These are phyloP conservation scores for Endotricha flammealis DNA, from an alignment of 2,888 invertebrate genomes.

Conservation along the genomic window DNA sequence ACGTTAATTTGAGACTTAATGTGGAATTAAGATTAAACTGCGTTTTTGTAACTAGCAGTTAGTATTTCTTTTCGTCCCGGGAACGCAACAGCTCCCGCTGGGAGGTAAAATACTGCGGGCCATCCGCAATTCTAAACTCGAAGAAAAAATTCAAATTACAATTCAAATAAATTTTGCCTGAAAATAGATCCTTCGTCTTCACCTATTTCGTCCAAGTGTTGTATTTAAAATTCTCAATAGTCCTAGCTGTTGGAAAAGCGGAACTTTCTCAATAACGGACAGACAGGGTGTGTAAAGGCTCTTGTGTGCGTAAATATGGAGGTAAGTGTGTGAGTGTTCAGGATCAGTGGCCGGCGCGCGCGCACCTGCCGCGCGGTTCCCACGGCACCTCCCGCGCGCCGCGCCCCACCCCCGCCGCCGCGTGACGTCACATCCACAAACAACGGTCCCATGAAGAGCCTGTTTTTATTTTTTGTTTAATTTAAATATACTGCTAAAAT, in stretches of 20 bases:
- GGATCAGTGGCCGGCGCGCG: conserved; percentile 76
- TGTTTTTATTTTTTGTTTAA: background rate
- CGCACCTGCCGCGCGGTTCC: conserved; percentile 76
- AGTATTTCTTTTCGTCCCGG: too few relatives aligned
- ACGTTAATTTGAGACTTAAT: too few relatives aligned
- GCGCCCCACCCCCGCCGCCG: conserved; percentile 28
- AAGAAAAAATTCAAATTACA: too few relatives aligned
- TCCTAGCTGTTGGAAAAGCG: conserved; percentile 48
- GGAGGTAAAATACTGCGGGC: too few relatives aligned
- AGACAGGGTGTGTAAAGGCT: conserved; percentile 33
- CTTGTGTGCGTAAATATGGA: conserved; percentile 27
- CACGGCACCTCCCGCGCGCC: conserved; percentile 58
- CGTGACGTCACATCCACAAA: conserved; percentile 66
- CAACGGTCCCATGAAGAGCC: conserved; percentile 50
- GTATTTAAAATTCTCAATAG: too few relatives aligned
- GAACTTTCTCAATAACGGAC: conserved; percentile 63
- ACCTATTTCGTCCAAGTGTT: too few relatives aligned
- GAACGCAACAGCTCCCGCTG: too few relatives aligned
- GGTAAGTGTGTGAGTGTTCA: conserved; percentile 56
- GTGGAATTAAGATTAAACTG: too few relatives aligned
- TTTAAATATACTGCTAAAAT: conserved; percentile 1
- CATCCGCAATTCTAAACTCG: too few relatives aligned
- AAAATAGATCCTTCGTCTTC: too few relatives aligned
- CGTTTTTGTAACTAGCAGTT: too few relatives aligned
- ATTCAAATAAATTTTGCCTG: too few relatives aligned